Evolutionary conservation across 2,113 vertebrate genomes (phyloP), one percentile per base, ranked within the genome.

Genomic region (Montifringilla adamsi): DNA sequence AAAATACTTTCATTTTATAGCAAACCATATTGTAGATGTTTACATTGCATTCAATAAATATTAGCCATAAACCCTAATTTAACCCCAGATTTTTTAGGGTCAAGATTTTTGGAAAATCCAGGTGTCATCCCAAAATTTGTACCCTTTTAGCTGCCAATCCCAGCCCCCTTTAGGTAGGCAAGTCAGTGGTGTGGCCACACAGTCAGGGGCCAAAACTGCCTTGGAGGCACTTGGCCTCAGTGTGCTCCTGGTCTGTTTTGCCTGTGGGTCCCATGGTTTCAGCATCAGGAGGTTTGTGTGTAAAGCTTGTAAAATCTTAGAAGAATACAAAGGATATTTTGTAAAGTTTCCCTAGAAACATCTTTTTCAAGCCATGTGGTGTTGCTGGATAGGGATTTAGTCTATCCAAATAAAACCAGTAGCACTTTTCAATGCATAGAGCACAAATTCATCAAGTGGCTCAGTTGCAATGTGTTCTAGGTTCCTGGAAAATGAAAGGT

Each of bases 1-100:
- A 76, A 85, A 87, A 80, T 76, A 59, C 19, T 78, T 95, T 20
- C 15, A 43, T 69, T 94, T 88, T 84, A 64, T 70, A 58, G 80
- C 9, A 73, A 66, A 53, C 3, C 21, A 6, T 84, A 28, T 7
- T 52, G 35, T 37, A 58, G 35, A 33, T 47, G 21, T 53, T 89
- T 69, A 79, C 9, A 11, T 0, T 26, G 17, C 50, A 35, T 66
- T 95, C 46, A 44, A 10, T 41, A 85, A 83, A 86, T 63, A 91
- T 49, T 39, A 89, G 11, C 11, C 18, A 68, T 46, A 49, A 92
- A 52, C 12, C 15, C 37, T 79, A 69, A 73, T 24, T 18, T 55
- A 72, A 55, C n/a, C 5, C 15, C 18, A 44, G 39, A 63, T 78
- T 90, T 87, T 7, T 47, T 68, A 43, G 26, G 8, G 7, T 17